Evolutionary conservation across 2,888 invertebrate species (phyloP).

Genomic region (Cistogaster globosa): DNA sequence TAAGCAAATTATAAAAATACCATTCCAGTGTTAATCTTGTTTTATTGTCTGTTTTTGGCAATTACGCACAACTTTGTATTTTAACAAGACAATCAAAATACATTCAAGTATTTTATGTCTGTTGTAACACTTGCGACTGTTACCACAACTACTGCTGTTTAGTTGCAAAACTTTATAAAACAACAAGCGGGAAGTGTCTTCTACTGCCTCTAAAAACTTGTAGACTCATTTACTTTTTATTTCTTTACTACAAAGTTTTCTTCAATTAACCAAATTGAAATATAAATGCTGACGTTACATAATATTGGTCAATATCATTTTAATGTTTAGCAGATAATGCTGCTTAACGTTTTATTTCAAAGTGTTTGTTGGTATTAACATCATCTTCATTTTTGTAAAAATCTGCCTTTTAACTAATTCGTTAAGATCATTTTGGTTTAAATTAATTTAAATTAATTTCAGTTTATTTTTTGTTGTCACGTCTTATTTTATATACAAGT

Average conservation of each 20-base stretch:
- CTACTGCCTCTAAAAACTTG: conserved; percentile 27
- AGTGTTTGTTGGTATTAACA: too few species aligned
- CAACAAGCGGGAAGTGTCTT: conserved; percentile 69
- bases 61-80: conserved; percentile 53
- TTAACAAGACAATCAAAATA: conserved; percentile 53
- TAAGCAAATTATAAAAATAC: too few species aligned
- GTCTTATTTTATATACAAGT: too few species aligned
- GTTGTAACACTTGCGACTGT: neutral
- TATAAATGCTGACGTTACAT: too few species aligned
- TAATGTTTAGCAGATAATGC: too few species aligned
- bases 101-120: neutral
- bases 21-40: conserved; percentile 7
- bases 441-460: too few species aligned
- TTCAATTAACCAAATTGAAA: too few species aligned
- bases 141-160: neutral
- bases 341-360: neutral
- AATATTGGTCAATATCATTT: too few species aligned
- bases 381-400: too few species aligned
- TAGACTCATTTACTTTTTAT: conserved; percentile 58
- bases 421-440: too few species aligned
- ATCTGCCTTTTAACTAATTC: too few species aligned
- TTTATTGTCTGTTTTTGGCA: conserved; percentile 37
- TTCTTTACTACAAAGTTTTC: conserved; percentile 8
- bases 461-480: too few species aligned
- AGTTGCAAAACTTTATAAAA: conserved; percentile 38